Evolutionary conservation across 2,113 vertebrate species (phyloP).

Genomic region (Hymenochirus boettgeri): DNA sequence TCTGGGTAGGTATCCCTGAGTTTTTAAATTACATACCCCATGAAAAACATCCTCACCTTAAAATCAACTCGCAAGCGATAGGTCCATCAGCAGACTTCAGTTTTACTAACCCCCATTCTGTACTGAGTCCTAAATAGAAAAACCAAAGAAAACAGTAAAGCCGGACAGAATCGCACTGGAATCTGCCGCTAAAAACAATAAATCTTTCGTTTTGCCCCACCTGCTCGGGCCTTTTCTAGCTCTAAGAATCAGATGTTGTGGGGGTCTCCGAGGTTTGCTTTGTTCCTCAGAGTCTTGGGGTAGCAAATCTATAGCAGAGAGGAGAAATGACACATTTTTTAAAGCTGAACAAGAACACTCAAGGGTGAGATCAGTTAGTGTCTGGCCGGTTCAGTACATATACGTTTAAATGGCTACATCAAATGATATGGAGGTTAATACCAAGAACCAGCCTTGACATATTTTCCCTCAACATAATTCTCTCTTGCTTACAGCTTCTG

Average conservation of each 20-base stretch:
- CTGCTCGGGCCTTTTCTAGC: conserved; percentile 59
- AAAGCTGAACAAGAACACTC: too few relatives aligned
- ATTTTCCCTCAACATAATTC: not conserved
- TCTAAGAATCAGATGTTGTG: conserved; percentile 60
- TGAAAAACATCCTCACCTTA: conserved; percentile 63
- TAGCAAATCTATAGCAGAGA: conserved; percentile 53
- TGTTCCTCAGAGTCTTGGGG: conserved; percentile 59
- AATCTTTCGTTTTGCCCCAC: conserved; percentile 46
- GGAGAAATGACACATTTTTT: not conserved
- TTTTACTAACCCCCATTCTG: conserved; percentile 80
- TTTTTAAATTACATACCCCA: too few relatives aligned
- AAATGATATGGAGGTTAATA: too few relatives aligned
- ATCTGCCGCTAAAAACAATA: too few relatives aligned
- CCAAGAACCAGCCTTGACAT: too few relatives aligned
- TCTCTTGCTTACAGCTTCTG: conserved; percentile 5
- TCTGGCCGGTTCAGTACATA: too few relatives aligned
- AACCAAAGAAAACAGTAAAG: not conserved
- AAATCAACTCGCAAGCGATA: conserved; percentile 84
- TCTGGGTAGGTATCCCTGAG: too few relatives aligned
- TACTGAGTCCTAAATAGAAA: conserved; percentile 49
- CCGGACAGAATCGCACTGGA: not conserved
- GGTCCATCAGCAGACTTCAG: conserved; percentile 73
- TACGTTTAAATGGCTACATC: too few relatives aligned
- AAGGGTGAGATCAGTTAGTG: too few relatives aligned
- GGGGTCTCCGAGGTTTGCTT: conserved; percentile 56